Conservation (phyloP, 2,888 invertebrate genomes). For the Drosophila pullipes region DNA sequence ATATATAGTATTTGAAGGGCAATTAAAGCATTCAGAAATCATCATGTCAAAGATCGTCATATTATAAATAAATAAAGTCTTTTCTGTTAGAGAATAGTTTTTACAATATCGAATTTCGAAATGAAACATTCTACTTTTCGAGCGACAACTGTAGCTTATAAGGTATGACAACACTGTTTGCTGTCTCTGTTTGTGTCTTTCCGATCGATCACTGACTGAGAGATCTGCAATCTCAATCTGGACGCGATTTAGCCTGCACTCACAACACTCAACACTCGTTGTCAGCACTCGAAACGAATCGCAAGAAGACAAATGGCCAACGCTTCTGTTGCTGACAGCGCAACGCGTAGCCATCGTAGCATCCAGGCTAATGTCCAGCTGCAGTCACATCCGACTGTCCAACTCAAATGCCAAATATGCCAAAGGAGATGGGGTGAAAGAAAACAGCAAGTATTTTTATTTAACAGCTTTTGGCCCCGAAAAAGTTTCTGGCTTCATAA, state of each 20-base stretch:
- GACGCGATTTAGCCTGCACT: constrained; percentile 31
- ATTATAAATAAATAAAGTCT: neutral
- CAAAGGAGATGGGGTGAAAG: constrained; percentile 21
- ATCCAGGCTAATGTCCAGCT: constrained; percentile 55
- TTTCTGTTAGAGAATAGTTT: neutral
- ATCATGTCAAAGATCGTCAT: neutral
- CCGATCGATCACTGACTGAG: constrained; percentile 70
- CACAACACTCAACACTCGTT: constrained; percentile 50
- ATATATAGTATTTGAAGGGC: neutral
- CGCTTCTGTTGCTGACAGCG: constrained; percentile 68
- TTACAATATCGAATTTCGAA: neutral
- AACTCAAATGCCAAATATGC: constrained; percentile 72
- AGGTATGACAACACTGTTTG: constrained; percentile 20
- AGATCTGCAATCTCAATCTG: constrained; percentile 53
- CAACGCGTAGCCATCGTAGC: constrained; percentile 20
- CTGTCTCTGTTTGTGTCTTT: constrained; percentile 8
- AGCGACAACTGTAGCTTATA: neutral
- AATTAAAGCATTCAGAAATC: neutral
- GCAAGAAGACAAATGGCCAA: constrained; percentile 68
- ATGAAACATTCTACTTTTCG: neutral
- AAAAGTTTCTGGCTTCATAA: constrained; percentile 69
- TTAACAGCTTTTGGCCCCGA: constrained; percentile 62
- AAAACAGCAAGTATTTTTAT: constrained; percentile 58
- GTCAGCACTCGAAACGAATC: constrained; percentile 49
- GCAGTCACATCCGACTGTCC: constrained; percentile 14